Base-by-base conservation (phyloP, 2,113 vertebrate species). In the Melanerpes formicivorus region DNA sequence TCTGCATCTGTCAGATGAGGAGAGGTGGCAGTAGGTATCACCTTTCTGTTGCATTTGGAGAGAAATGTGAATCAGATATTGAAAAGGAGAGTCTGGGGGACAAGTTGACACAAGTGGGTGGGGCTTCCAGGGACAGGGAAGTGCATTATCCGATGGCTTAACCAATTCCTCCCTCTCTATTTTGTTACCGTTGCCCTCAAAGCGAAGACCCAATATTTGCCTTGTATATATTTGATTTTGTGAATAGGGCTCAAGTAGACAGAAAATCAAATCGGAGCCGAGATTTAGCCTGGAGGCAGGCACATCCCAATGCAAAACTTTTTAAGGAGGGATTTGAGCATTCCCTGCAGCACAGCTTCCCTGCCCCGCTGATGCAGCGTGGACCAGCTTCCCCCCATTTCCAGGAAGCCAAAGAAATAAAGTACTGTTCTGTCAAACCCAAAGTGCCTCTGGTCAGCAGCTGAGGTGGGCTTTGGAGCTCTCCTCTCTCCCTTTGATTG, bases 391-490 rank as follows among this genome's bases (percentile, higher is more conserved):
- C 21, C 55, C 29, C 63, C 56, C 67, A 15, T 91, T 96, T 95
- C 78, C 77, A 87, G 29, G 37, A 94, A 56, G 91, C 85, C 48
- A 77, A 86, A 90, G 82, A 88, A 92, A 82, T 88, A 90, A 95
- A 95, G 75, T 86, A 87, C 59, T 74, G 27, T 73, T 81, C 70
- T 90, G 62, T 92, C 80, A 89, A 93, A 95, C 80, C 55, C 17
- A 2, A 84, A 95, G 62, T 83, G 91, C 88, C 85, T 87, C 80
- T 79, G 81, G 90, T 76, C 84, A 90, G 66, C 73, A 90, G 87
- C 89, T 87, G 66, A 84, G 70, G 81, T 70, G 15, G 32, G 62
- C 5, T 85, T 80, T 42, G 58, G 86, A 93, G 52, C 83, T 74
- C 65, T 93, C 70, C 40, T 40, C 34, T 87, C 72, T 90, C 12